Base-by-base conservation (phyloP, 2,113 vertebrate species). In the Nyctereutes procyonoides region DNA sequence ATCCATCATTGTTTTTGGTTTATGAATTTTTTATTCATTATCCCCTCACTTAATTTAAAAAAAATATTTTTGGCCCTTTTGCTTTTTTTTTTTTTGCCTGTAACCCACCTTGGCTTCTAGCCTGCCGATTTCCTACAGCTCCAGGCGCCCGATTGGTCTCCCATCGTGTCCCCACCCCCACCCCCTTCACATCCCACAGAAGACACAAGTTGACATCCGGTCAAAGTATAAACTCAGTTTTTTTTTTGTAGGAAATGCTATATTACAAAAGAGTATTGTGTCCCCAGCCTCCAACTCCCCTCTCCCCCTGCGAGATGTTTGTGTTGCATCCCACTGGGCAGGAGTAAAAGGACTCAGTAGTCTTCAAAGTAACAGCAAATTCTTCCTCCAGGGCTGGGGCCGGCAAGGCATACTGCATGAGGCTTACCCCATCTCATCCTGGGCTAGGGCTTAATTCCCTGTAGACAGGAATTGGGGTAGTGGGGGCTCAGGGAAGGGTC, bases 191-290 rank as follows among this genome's bases (percentile, higher is more conserved):
- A 22, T 28, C 35, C 19, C 86, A 89, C 73, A 96, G 60, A 95
- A 97, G 62, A 96, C 65, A 12, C 48, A 38, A 90, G 19, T 60
- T 69, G 67, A 85, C 76, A 69, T 58, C 24, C 84, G 77, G 62
- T 97, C 85, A 88, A 96, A 97, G 87, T 96, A 97, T 81, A 97
- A 98, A 98, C 28, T 96, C 60, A 30, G 94, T 83, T 96, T 97
- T 43, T 83, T 96, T 97, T 43, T 97, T 76, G 43, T 97, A 95
- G 97, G 93, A 97, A 97, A 96, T 67, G 22, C 43, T 93, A 38
- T 90, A 56, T 89, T 97, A 97, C 35, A 95, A 95, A 96, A 93
- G 88, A 89, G 13, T 76, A 88, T 38, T 53, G 65, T 32, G 58
- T 43, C 15, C 43, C 20, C 24, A 28, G 7, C 8, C 77, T 60